Percentiles rank a stretch among this genome's conserved stretches.
Conservation (phyloP, 2,888 invertebrate species). For the Pandemis cinnamomeana region DNA sequence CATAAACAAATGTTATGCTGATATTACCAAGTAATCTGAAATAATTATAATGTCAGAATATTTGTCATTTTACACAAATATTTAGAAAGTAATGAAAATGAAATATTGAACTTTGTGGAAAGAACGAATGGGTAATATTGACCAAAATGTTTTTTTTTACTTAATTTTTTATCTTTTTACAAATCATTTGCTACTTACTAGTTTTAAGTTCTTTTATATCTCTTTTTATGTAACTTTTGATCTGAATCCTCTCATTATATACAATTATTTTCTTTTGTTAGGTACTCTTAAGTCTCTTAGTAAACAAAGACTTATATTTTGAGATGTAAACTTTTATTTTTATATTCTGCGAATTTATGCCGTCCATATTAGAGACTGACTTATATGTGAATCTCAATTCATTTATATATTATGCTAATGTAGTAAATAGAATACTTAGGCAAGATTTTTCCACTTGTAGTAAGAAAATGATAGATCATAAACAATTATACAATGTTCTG, state of each 20-base stretch:
- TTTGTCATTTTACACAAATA: too few species aligned
- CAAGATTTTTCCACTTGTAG: constrained; percentile 14
- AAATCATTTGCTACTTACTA: neutral
- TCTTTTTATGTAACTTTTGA: neutral
- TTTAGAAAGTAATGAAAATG: neutral
- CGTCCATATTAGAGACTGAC: constrained; percentile 41
- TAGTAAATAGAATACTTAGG: neutral
- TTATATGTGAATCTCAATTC: constrained; percentile 18
- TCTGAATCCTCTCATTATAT: neutral
- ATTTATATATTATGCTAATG: constrained; percentile 2
- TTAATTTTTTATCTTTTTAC: neutral
- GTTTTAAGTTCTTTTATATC: constrained; percentile 9
- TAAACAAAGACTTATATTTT: neutral
- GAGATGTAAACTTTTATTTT: neutral
- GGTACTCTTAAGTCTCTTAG: constrained; percentile 3
- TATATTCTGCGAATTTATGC: constrained; percentile 12
- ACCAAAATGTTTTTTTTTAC: neutral
- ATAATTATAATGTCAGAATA: too few species aligned
- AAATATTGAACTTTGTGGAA: neutral
- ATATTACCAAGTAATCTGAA: too few species aligned
- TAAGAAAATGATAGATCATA: neutral
- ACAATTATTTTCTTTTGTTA: neutral
- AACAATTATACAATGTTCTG: neutral
- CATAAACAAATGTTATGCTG: too few species aligned
- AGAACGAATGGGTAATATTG: neutral